Evolutionary conservation across 2,888 invertebrate species (phyloP), one percentile per base, ranked within the genome.

Genomic region (Meandrusa payeni): DNA sequence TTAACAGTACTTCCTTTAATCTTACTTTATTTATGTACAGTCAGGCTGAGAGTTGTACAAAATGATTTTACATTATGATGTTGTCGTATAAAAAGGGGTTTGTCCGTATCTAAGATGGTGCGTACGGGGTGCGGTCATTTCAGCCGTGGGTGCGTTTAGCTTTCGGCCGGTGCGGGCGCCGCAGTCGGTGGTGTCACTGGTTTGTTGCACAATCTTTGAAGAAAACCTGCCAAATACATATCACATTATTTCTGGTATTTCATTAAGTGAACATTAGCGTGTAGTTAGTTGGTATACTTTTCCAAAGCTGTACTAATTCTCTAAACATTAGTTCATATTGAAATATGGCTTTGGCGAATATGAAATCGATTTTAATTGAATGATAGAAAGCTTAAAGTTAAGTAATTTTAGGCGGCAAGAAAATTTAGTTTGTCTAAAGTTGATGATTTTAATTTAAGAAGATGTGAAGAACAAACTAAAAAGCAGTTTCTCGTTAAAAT

Each of bases 121-220:
- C 51, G 66, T 74, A 78, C 77, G 81, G 71, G 73, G 50, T 65
- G 63, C 57, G 53, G 49, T 49, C 36, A 39, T 47, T 45, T 48
- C 48, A 36, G 41, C 46, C 53, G 49, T 47, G 54, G 43, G 47
- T 52, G n/a, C 50, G 52, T 28, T 49, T 59, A 61, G 43, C 50
- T 56, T 40, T 54, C 52, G 46, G 54, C 52, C 47, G 58, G 61
- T 58, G 80, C 82, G 69, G 76, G 79, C 41, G 80, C 75, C 53
- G 71, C 66, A 51, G 69, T 74, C 52, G 57, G 74, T 41, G 56
- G 67, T 37, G 59, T 69, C 37, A 51, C 68, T 32, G 46, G 59
- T 51, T 74, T 73, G 57, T 92, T 92, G 83, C 94, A 93, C 92
- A 97, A 93, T 90, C 92, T 93, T 89, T 93, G 92, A 83, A 96